Conservation (phyloP, 2,888 invertebrate species). For the Chrysina gloriosa region DNA sequence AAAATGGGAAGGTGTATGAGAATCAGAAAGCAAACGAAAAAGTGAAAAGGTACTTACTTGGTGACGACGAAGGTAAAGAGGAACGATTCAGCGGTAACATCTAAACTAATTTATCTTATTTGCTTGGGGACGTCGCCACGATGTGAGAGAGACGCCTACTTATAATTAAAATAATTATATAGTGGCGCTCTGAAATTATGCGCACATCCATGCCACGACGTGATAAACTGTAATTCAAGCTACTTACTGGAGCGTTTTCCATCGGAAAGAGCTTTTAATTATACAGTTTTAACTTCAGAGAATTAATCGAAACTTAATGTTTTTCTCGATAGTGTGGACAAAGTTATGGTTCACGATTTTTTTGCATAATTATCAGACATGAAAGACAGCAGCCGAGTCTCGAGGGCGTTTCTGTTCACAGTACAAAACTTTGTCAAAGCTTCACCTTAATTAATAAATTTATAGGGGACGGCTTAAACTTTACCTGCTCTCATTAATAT, state of each 20-base stretch:
- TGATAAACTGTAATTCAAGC: slow-evolving; percentile 38
- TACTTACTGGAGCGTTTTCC: slow-evolving; percentile 37
- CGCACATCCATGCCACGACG: background rate
- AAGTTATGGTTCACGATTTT: slow-evolving; percentile 42
- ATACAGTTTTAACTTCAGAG: slow-evolving; percentile 34
- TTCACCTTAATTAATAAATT: slow-evolving; percentile 62
- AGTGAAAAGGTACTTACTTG: too few species aligned
- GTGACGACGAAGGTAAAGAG: background rate
- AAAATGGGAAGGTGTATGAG: too few species aligned
- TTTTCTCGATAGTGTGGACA: slow-evolving; percentile 38
- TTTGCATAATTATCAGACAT: slow-evolving; percentile 53
- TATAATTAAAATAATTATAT: slow-evolving; percentile 40
- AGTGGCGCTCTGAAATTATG: slow-evolving; percentile 11
- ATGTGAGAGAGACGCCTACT: slow-evolving; percentile 1
- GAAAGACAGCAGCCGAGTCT: slow-evolving; percentile 53
- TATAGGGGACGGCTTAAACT: slow-evolving; percentile 53
- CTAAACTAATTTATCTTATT: slow-evolving; percentile 15
- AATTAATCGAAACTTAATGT: slow-evolving; percentile 46
- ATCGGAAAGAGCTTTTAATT: slow-evolving; percentile 35
- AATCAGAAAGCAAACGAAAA: too few species aligned
- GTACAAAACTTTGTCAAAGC: slow-evolving; percentile 56
- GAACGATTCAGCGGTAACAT: background rate
- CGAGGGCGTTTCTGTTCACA: slow-evolving; percentile 54
- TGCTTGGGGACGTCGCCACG: background rate
- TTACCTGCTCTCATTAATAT: slow-evolving; percentile 46